Evolutionary conservation across 2,888 invertebrate species (phyloP).

Genomic region (Iphiclides podalirius): DNA sequence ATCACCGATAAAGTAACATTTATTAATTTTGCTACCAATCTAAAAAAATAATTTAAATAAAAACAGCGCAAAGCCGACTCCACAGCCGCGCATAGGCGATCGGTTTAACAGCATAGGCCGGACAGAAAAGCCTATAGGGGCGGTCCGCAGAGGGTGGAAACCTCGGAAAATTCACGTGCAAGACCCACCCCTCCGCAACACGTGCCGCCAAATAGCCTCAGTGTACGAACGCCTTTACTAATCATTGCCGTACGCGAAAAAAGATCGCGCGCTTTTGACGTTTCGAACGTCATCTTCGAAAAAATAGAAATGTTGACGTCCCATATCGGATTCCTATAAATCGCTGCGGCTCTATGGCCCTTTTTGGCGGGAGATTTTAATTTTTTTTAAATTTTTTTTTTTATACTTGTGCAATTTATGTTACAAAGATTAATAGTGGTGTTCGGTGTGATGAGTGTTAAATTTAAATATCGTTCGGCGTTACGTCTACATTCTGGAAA

Average conservation of each 20-base stretch:
- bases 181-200: constrained; percentile 71
- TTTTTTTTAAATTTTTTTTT: too few relatives aligned
- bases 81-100: constrained; percentile 56
- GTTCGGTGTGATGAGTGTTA: too few relatives aligned
- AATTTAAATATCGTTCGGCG: too few relatives aligned
- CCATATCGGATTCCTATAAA: too few relatives aligned
- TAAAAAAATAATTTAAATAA: constrained; percentile 25
- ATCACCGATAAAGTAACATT: too few relatives aligned
- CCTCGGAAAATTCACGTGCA: constrained; percentile 79
- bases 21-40: too few relatives aligned
- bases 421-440: too few relatives aligned
- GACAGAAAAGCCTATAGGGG: constrained; percentile 81
- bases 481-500: too few relatives aligned
- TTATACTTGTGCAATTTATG: background rate
- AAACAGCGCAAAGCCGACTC: constrained; percentile 44
- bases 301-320: constrained; percentile 36
- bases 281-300: constrained; percentile 51
- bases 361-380: constrained; percentile 15
- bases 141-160: constrained; percentile 79
- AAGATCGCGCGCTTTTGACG: constrained; percentile 51
- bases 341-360: constrained; percentile 24
- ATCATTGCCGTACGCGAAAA: constrained; percentile 71
- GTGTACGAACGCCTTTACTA: constrained; percentile 70
- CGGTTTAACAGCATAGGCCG: constrained; percentile 79
- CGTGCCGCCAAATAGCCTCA: constrained; percentile 75